A percentile compares a stretch with the other conserved stretches of the same genome.
These are phyloP conservation scores for Myrmecophaga tridactyla DNA, from an alignment of 2,113 vertebrate genomes.

Conservation along the genomic window DNA sequence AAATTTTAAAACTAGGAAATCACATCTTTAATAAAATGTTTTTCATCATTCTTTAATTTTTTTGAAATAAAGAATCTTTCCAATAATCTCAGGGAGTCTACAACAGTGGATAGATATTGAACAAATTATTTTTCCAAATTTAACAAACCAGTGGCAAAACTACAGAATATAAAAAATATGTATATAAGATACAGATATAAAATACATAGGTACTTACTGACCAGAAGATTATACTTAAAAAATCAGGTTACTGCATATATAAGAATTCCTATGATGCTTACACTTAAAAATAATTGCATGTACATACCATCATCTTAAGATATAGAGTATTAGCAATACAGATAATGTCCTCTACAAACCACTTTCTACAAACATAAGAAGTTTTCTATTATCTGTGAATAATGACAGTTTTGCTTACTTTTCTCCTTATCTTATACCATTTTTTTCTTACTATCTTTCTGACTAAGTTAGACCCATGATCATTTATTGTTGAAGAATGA, in stretches of 20 bases:
- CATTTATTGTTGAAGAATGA: too few relatives aligned
- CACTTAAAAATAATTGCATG: too few relatives aligned
- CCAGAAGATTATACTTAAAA: not conserved
- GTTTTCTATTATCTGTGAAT: too few relatives aligned
- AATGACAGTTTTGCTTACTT: too few relatives aligned
- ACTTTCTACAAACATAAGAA: too few relatives aligned
- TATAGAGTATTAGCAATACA: too few relatives aligned
- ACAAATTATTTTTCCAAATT: not conserved
- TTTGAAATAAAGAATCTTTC: conserved; percentile 31
- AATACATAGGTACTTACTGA: not conserved
- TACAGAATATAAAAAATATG: not conserved
- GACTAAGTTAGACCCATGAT: too few relatives aligned
- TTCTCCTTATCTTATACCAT: too few relatives aligned
- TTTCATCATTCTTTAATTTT: conserved; percentile 33
- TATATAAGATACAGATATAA: not conserved
- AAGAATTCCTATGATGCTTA: too few relatives aligned
- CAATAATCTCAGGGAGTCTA: not conserved
- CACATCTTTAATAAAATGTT: not conserved
- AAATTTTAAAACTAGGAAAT: conserved; percentile 9
- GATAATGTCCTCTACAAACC: too few relatives aligned
- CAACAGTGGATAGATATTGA: not conserved
- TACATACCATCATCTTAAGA: too few relatives aligned
- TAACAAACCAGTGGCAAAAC: not conserved
- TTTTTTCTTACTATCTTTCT: too few relatives aligned
- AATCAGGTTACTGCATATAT: not conserved